Conservation (phyloP, 2,113 vertebrate species). For the Oncorhynchus kisutch region DNA sequence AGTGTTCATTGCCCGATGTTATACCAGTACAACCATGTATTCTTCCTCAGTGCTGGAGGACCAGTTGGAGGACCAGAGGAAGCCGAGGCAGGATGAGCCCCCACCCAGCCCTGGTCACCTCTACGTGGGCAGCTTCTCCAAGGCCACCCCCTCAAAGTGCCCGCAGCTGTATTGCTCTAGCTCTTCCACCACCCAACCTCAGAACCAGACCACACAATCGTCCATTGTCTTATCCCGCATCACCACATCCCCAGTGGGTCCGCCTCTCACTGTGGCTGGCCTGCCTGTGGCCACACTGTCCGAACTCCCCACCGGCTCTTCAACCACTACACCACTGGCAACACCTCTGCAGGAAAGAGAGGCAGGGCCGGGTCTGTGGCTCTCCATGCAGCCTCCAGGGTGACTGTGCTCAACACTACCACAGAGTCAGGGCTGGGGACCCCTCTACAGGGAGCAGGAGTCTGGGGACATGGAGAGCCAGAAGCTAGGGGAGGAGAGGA, state of each 20-base stretch:
- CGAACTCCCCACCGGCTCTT: slow-evolving; percentile 76
- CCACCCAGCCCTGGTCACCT: slow-evolving; percentile 63
- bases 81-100: slow-evolving; percentile 66
- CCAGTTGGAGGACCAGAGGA: slow-evolving; percentile 84
- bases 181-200: slow-evolving; percentile 67
- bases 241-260: slow-evolving; percentile 71
- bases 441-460: slow-evolving; percentile 2
- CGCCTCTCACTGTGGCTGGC: slow-evolving; percentile 79
- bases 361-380: slow-evolving; percentile 69
- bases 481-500: slow-evolving; percentile 36
- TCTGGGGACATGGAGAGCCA: not conserved
- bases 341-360: slow-evolving; percentile 67
- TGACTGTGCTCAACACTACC: slow-evolving; percentile 74
- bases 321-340: slow-evolving; percentile 74
- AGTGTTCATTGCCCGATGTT: too few relatives aligned
- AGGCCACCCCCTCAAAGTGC: slow-evolving; percentile 69
- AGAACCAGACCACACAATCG: slow-evolving; percentile 65
- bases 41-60: slow-evolving; percentile 75
- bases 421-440: slow-evolving; percentile 73
- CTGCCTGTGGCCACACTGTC: slow-evolving; percentile 77
- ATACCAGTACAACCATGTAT: too few relatives aligned
- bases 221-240: slow-evolving; percentile 77
- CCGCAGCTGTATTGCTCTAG: slow-evolving; percentile 79
- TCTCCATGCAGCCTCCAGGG: slow-evolving; percentile 75
- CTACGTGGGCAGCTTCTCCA: slow-evolving; percentile 75